These are phyloP conservation scores for Pagetopsis macropterus DNA, from an alignment of 2,797 vertebrate genomes.

Conservation along the genomic window DNA sequence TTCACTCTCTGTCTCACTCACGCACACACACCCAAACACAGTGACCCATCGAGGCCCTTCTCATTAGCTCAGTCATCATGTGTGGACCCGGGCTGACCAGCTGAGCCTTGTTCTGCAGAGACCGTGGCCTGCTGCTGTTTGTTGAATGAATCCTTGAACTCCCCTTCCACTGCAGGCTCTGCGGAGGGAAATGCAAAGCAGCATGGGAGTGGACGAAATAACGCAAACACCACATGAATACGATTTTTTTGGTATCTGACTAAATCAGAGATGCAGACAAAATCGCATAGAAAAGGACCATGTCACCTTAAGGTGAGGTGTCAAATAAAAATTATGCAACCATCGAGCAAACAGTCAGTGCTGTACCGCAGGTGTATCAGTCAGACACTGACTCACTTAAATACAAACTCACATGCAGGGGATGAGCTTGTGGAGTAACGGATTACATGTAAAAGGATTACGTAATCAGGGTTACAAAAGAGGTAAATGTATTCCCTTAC, in stretches of 20 bases:
- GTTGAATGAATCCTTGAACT: slow-evolving; percentile 73
- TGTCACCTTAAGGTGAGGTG: slow-evolving; percentile 7
- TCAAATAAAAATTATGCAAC: slow-evolving; percentile 33
- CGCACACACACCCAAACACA: not conserved
- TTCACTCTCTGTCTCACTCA: not conserved
- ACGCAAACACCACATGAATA: slow-evolving; percentile 13
- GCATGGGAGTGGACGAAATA: slow-evolving; percentile 13
- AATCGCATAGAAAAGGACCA: not conserved
- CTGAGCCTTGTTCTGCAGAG: slow-evolving; percentile 56
- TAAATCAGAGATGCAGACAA: slow-evolving; percentile 5
- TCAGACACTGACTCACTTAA: slow-evolving; percentile 4
- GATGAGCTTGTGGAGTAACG: not conserved
- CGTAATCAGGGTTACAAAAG: too few relatives aligned
- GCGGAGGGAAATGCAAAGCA: not conserved
- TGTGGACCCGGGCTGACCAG: slow-evolving; percentile 46
- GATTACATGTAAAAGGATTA: too few relatives aligned
- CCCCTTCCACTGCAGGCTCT: slow-evolving; percentile 55
- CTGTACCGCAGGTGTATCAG: slow-evolving; percentile 12
- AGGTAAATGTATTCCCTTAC: too few relatives aligned
- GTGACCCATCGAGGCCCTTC: slow-evolving; percentile 47
- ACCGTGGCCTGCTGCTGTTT: slow-evolving; percentile 58
- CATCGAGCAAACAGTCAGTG: slow-evolving; percentile 12
- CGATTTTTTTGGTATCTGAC: not conserved
- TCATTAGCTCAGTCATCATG: slow-evolving; percentile 60
- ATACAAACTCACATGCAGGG: not conserved